phyloP scores from a whole-genome alignment of 2,797 vertebrate species.

The Pristis pectinata region DNA sequence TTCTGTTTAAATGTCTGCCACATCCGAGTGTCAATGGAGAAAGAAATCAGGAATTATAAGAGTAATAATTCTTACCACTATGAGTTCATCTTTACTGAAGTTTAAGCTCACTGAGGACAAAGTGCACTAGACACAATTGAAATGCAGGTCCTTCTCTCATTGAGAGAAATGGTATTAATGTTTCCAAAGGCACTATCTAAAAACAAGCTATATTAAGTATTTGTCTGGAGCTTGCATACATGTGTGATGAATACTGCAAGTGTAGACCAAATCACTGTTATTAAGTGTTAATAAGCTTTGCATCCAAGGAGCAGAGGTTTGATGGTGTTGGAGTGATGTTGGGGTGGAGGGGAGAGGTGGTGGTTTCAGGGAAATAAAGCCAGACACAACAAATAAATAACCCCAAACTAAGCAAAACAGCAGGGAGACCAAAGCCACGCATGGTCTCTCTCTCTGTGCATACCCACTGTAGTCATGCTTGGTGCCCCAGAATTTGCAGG shows the following conservation, averaged over 20 bases:
- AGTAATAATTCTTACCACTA: background rate
- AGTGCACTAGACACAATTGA: background rate
- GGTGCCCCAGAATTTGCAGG: conserved; percentile 8
- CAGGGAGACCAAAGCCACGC: background rate
- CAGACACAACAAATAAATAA: conserved; percentile 31
- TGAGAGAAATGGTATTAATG: background rate
- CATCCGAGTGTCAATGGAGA: background rate
- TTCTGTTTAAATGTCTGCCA: background rate
- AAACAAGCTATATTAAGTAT: background rate
- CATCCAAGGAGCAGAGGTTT: background rate
- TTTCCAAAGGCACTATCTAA: background rate
- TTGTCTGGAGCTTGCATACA: too few relatives aligned
- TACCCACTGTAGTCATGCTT: background rate
- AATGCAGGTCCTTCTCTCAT: background rate
- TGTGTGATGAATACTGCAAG: background rate
- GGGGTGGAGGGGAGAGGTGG: too few relatives aligned
- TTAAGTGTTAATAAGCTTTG: background rate
- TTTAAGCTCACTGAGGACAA: background rate
- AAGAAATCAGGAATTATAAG: background rate
- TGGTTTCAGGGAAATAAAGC: background rate
- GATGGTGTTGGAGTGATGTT: background rate
- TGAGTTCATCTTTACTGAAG: background rate
- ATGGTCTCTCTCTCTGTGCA: background rate
- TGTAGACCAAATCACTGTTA: background rate
- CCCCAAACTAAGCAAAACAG: background rate